Base-by-base conservation (phyloP, 1,140 invertebrate genomes). In the Brachionus asplanchnoidis region DNA sequence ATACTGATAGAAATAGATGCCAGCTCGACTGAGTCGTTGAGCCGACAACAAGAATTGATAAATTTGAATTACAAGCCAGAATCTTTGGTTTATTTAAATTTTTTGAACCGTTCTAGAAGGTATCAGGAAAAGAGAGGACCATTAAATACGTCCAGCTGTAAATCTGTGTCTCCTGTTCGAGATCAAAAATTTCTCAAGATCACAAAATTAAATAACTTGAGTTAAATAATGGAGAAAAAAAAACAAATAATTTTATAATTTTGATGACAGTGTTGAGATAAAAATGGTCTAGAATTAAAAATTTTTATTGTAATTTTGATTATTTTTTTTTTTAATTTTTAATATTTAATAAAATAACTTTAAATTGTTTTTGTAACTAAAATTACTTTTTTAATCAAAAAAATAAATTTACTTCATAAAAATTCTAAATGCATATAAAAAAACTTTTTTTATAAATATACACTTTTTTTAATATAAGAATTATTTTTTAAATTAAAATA, bases 61-160 rank as follows among this genome's bases (percentile, higher is more conserved):
- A 46, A 32, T 77, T 77, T 77, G 26, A 77, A 77, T 77, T 77
- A 50, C 28, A 77, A 77, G 26, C 42, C 73, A 8, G 73, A 77
- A 2, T 77, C 73, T 3, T 7, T 77, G 20, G 73, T 77, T 46
- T 77, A 77, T 77, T 50, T 77, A 4, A 77, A 77, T 53, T 77
- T 77, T 77, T 23, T 77, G 20, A 53, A 77, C 26, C 7, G 73
- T 44, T 77, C 73, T 7, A 77, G 44, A 53, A 46, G 44, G 9
- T 77, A 77, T 50, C 42, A 77, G 9, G 73, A 77, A 46, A 77
- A 77, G 12, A 77, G 42, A n/a, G 40, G 9, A 44, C n/a, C 2
- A 7, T 5, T 26, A 28, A 28, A 50, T 32, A 6, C 9, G 26
- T 12, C 20, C 26, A 23, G 17, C 1, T 50, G 2, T 17, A 75